These are phyloP conservation scores for Pseudoatta argentina DNA, from an alignment of 1,140 invertebrate species.

Conservation along the genomic window DNA sequence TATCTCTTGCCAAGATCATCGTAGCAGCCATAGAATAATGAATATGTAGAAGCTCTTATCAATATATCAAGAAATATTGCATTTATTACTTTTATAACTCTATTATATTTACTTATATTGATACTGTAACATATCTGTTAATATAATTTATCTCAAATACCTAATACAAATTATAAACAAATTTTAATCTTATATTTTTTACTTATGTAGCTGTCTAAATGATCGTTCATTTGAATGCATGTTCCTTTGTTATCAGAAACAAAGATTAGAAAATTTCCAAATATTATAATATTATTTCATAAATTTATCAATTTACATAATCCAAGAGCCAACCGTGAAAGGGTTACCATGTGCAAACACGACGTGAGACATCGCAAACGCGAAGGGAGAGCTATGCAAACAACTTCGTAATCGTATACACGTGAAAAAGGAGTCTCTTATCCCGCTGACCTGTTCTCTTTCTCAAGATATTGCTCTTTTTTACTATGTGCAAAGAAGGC, in stretches of 20 bases:
- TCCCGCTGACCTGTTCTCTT: conserved; percentile 62
- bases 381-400: conserved; percentile 54
- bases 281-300: conserved; percentile 6
- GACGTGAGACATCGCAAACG: conserved; percentile 40
- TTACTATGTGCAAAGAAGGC: not conserved
- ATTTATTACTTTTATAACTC: conserved; percentile 19
- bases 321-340: conserved; percentile 14
- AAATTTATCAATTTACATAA: conserved; percentile 65
- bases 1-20: not conserved
- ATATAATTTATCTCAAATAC: not conserved
- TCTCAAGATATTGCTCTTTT: not conserved
- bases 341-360: conserved; percentile 43
- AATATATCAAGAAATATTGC: not conserved
- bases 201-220: not conserved
- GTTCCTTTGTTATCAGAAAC: not conserved
- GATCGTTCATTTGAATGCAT: not conserved
- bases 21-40: not conserved
- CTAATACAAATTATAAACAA: not conserved
- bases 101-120: not conserved
- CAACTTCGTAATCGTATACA: conserved; percentile 29
- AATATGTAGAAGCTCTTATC: conserved; percentile 13
- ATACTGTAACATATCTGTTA: not conserved
- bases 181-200: not conserved
- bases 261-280: not conserved
- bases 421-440: conserved; percentile 25